Evolutionary conservation across 2,797 vertebrate species (phyloP).

Genomic region (Typhlichthys subterraneus): DNA sequence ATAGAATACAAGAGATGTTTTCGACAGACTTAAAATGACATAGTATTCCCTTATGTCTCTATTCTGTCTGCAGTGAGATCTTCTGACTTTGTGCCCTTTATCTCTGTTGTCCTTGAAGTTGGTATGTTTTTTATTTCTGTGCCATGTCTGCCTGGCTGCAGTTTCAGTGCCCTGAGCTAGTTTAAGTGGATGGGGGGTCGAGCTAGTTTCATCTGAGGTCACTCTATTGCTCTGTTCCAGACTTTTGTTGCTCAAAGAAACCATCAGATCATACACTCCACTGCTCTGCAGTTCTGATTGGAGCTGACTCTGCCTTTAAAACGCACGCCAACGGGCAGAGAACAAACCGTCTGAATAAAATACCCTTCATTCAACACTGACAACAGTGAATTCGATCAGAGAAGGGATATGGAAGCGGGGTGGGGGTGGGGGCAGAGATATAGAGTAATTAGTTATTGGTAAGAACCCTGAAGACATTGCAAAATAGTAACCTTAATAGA

Average conservation of each 20-base stretch:
- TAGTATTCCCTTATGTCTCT: no score
- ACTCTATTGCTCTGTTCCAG: neutral
- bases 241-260: neutral
- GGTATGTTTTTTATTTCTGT: no score
- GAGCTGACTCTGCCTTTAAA: conserved; percentile 33
- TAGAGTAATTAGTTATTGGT: conserved; percentile 15
- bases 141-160: no score
- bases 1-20: no score
- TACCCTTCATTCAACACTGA: conserved; percentile 23
- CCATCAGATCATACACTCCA: neutral
- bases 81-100: no score
- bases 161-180: no score
- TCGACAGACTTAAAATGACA: no score
- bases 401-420: conserved; percentile 16
- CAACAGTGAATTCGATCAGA: conserved; percentile 50
- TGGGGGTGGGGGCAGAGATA: conserved; percentile 14
- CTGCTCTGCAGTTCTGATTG: neutral
- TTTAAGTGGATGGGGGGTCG: neutral
- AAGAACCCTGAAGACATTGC: conserved; percentile 29
- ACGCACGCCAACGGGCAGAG: conserved; percentile 34
- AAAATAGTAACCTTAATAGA: conserved; percentile 50
- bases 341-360: conserved; percentile 46
- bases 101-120: no score
- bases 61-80: no score
- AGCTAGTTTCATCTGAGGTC: neutral